Evolutionary conservation across 2,113 vertebrate genomes (phyloP).

Genomic region (Nothoprocta pentlandii): DNA sequence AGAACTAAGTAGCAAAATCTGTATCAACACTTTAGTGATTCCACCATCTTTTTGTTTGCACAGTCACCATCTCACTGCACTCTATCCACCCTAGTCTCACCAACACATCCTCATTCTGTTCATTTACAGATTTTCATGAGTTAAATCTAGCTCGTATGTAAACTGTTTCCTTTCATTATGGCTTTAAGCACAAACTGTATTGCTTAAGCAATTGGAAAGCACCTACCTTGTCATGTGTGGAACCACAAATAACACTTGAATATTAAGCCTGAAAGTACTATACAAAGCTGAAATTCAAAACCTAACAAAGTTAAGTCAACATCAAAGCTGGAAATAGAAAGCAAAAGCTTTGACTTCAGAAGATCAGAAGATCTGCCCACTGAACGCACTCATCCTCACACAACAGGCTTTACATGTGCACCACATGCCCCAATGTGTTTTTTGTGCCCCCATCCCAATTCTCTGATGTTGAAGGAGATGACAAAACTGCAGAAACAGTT

Average conservation of each 20-base stretch:
- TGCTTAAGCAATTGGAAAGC: not conserved
- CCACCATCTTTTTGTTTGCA: not conserved
- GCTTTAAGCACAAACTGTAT: not conserved
- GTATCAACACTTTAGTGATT: not conserved
- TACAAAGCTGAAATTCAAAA: constrained; percentile 4
- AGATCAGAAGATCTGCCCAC: not conserved
- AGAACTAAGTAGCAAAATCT: not conserved
- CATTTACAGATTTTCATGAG: not conserved
- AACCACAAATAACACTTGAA: not conserved
- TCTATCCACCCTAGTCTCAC: not conserved
- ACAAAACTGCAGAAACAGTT: not conserved
- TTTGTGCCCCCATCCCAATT: not conserved
- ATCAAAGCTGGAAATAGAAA: constrained; percentile 6
- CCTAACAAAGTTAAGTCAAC: not conserved
- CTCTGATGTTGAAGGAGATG: not conserved
- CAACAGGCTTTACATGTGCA: not conserved
- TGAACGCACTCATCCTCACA: not conserved
- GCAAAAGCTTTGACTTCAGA: not conserved
- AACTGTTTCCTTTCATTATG: not conserved
- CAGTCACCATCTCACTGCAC: not conserved
- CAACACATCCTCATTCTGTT: not conserved
- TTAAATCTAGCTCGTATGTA: not conserved
- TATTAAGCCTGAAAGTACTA: not conserved
- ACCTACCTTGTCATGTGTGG: not conserved
- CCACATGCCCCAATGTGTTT: not conserved